phyloP scores from a whole-genome alignment of 2,888 invertebrate genomes.

The Acrocyrtus sp. region DNA sequence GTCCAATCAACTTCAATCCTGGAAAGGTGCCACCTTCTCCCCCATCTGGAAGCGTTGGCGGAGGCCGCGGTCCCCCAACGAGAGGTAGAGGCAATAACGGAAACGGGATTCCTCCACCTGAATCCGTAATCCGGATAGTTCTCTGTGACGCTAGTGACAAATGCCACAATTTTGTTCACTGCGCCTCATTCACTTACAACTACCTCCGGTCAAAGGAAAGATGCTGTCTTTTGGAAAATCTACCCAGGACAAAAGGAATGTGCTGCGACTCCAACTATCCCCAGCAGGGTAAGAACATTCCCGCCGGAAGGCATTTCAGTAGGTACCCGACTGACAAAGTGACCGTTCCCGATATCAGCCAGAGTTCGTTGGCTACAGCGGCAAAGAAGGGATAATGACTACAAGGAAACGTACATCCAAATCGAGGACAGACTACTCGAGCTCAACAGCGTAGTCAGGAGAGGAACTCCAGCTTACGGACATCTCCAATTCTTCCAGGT shows the following conservation, averaged over 20 bases:
- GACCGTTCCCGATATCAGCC: conserved; percentile 50
- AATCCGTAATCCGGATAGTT: conserved; percentile 30
- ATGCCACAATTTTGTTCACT: conserved; percentile 58
- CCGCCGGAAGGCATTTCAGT: conserved; percentile 51
- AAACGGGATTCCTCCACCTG: background rate
- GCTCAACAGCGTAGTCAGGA: conserved; percentile 64
- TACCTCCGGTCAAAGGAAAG: conserved; percentile 56
- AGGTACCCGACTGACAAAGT: conserved; percentile 52
- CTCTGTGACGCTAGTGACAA: conserved; percentile 52
- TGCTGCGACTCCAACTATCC: conserved; percentile 54
- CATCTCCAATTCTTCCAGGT: conserved; percentile 66
- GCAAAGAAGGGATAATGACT: conserved; percentile 55
- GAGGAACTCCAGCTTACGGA: conserved; percentile 67
- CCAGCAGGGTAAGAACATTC: background rate
- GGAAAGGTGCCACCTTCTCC: conserved; percentile 7
- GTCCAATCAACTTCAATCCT: conserved; percentile 28
- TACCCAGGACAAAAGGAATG: conserved; percentile 54
- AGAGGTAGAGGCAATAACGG: conserved; percentile 1
- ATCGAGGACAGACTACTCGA: conserved; percentile 57
- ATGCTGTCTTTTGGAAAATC: conserved; percentile 43
- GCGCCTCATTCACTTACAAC: conserved; percentile 50
- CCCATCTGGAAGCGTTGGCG: background rate
- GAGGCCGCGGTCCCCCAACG: background rate
- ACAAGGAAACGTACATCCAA: conserved; percentile 49
- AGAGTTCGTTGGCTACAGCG: conserved; percentile 53